A percentile compares a stretch with the other conserved stretches of the same genome.
Conservation (phyloP, 2,113 vertebrate genomes). For the Pangasianodon gigas region DNA sequence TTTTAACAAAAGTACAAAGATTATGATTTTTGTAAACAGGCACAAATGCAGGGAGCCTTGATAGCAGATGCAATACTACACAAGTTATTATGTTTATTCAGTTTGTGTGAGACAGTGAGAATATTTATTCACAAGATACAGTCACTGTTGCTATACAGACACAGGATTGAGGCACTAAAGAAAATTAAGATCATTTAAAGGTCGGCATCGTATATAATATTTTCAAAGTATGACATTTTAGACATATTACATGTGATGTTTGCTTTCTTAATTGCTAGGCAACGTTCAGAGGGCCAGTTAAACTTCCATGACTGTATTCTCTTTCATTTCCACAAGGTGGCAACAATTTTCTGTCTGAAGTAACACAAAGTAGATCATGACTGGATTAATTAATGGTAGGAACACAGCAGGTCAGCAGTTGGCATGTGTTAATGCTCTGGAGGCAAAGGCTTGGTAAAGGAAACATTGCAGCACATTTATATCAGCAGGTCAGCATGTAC, state of each 20-base stretch:
- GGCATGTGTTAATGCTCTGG: background rate
- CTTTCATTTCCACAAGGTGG: slow-evolving; percentile 49
- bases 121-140: background rate
- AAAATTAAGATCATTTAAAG: background rate
- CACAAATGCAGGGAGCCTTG: background rate
- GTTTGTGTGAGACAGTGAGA: background rate
- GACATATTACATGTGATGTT: background rate
- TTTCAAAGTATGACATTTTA: background rate
- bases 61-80: background rate
- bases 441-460: slow-evolving; percentile 15
- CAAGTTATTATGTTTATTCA: background rate
- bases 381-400: background rate
- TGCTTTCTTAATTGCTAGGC: background rate
- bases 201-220: background rate
- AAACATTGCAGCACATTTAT: slow-evolving; percentile 17
- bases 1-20: background rate
- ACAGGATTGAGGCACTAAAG: background rate
- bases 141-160: background rate
- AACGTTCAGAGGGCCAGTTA: background rate
- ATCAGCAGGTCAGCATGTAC: slow-evolving; percentile 34
- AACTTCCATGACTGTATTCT: background rate
- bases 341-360: slow-evolving; percentile 29
- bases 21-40: background rate
- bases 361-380: background rate
- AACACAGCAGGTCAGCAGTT: slow-evolving; percentile 31